Base-by-base conservation (phyloP, 2,113 vertebrate genomes). In the Tachysurus fulvidraco region DNA sequence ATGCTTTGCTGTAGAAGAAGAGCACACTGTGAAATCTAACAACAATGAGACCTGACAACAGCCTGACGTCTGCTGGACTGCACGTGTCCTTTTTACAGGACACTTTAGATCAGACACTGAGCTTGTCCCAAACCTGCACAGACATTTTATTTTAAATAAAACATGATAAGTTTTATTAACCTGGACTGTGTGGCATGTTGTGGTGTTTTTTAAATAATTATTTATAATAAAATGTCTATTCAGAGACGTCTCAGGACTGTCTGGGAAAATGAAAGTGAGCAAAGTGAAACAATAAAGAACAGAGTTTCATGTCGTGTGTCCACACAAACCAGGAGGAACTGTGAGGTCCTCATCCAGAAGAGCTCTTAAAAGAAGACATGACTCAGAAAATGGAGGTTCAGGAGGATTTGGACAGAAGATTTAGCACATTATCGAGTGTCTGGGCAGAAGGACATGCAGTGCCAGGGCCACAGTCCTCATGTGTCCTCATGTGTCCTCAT, bases 1-100 rank as follows among this genome's bases (percentile, higher is more conserved):
- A 88, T 89, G 84, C 74, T 88, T 83, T 62, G 74, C 76, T 81
- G 55, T 76, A 74, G 44, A 84, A 69, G 78, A 44, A 7, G 6
- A 78, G 23, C 2, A 71, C 67, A 41, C 17, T 2, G 65, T 67
- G 28, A 41, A 1, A 71, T 21, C 2, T 44, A 71, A 8, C 41
- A 44, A 71, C 2, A 23, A 50, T 46, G 8, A 50, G 50, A 50
- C 41, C 73, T 11, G 44, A 76, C 9, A 28, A 12, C 44, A 12
- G 10, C 73, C 10, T 74, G 16, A 12, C 5, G 28, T 44, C 2
- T 73, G 14, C 11, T 50, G 71, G n/a, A 52, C 36, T n/a, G n/a
- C n/a, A n/a, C n/a, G n/a, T n/a, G n/a, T n/a, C n/a, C n/a, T 36
- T 36, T 44, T 41, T 44, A 21, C 71, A 50, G 71, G 44, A 76